Base-by-base conservation (phyloP, 2,797 vertebrate genomes). In the Microcaecilia unicolor region DNA sequence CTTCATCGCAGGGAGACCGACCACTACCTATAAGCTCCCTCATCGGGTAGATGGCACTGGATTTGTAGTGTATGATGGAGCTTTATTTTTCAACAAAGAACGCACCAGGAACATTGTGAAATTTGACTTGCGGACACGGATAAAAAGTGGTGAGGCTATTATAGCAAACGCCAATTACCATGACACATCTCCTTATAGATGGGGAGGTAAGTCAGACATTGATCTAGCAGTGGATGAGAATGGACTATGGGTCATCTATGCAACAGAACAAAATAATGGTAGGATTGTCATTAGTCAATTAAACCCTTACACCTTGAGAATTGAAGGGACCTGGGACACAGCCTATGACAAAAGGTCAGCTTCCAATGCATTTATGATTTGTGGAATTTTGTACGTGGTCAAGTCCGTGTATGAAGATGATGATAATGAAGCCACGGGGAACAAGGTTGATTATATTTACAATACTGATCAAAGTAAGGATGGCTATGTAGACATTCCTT, bases 401-500 rank as follows among this genome's bases (percentile, higher is more conserved):
- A 96, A 93, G 64, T 91, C 90, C 1, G 95, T 98, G 11, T 99
- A 99, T 9, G 96, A 99, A 74, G 96, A 99, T 9, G 96, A 99
- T 0, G 96, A 98, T 64, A 98, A 97, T 4, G 95, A 98, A 67
- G 90, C 93, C n/a, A 97, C 93, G 0, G 96, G 96, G 27, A 98
- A 99, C 80, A 97, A 97, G 76, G 93, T 99, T n/a, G 96, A 99
- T 78, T 99, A 99, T 48, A 91, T 97, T 55, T 99, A 98, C 70
- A 97, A 98, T 72, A 99, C 96, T 1, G 94, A 98, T 53, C 90
- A 95, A 28, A 93, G 89, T 67, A 96, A 90, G 64, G 94, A 97
- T 13, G 92, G 90, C 18, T 81, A 85, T 67, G 87, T 97, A 64
- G 93, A 98, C 72, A 88, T 99, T 33, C 83, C 92, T 10, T 99